Base-by-base conservation (phyloP, 1,140 invertebrate species). In the Camponotus floridanus region DNA sequence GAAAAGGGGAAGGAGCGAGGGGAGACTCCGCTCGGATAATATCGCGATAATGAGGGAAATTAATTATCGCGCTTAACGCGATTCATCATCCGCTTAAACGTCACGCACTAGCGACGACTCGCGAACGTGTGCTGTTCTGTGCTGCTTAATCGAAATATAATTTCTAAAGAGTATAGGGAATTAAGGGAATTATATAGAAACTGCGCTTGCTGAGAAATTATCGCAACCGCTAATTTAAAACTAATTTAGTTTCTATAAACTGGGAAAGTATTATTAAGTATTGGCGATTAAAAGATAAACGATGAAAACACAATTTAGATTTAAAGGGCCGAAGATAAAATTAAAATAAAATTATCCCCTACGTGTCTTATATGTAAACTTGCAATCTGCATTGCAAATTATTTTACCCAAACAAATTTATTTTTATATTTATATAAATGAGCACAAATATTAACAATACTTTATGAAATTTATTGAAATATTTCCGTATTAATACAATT, bases 31-130 rank as follows among this genome's bases (percentile, higher is more conserved):
- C 67, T 70, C 67, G 79, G 79, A 83, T 83, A 73, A 83, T 83
- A 83, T 83, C 79, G 51, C 79, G 79, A 83, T 83, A 83, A 83
- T 73, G 67, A 83, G 79, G 39, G 68, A 61, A 73, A 83, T 83
- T 83, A 83, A 83, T 83, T 71, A 83, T 83, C 55, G 55, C 68
- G 39, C 55, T 73, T 83, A 73, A 61, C 79, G 68, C 68, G 67
- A 81, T 71, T 42, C 39, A 83, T 83, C 55, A 68, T 45, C 26
- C 55, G 79, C 39, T 61, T 83, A 73, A 73, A 73, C 6, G 51
- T 0, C 13, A 48, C 5, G 51, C 67, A 11, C 76, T 45, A 68
- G n/a, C 55, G 21, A 70, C 18, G 36, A 48, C 76, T 57, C 45
- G 18, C 39, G 33, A 71, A 45, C 65, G n/a, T 45, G 36, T 13